Base-by-base conservation (phyloP, 2,888 invertebrate genomes). In the Pteria penguin region DNA sequence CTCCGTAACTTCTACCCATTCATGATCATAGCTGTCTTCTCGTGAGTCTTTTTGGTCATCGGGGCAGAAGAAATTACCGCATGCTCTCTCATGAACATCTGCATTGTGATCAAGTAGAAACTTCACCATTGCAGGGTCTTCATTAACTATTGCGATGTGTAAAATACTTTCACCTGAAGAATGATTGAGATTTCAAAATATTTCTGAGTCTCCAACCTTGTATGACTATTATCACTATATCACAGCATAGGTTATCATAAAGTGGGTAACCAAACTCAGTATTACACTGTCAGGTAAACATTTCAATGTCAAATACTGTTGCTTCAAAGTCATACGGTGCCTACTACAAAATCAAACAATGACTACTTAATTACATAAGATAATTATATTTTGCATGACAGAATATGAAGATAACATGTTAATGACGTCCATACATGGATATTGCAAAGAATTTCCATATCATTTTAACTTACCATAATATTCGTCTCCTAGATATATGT, bases 61-160 rank as follows among this genome's bases (percentile, higher is more conserved):
- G 0, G 98, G 97, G 78, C 96, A 96, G 96, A 99, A 99, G 91
- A 99, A 99, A 90, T 97, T 89, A 0, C 99, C 99, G 80, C 91
- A 93, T 90, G 98, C 98, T n/a, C 98, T 94, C 91, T 97, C 97
- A 90, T 97, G 96, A 79, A 97, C 96, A 92, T 98, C 95, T 0
- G 97, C 98, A 0, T 97, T 97, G 27, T 96, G 95, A 91, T 98
- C 97, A 63, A 99, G 92, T 3, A 99, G 93, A 91, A 96, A 98
- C 93, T 97, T 98, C 4, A 98, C 98, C 97, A 98, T 97, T 0
- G 97, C 95, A 0, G 98, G 97, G 91, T 99, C 99, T 91, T 99
- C 99, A 92, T 99, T 99, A 0, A 98, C 98, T 84, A 99, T 98
- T 2, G 98, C 98, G 92, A 99, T 97, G 90, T 99, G 99, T 1